Percentiles rank a stretch among this genome's conserved stretches.
These are phyloP conservation scores for Crioceris asparagi DNA, from an alignment of 2,888 invertebrate species.

Conservation along the genomic window DNA sequence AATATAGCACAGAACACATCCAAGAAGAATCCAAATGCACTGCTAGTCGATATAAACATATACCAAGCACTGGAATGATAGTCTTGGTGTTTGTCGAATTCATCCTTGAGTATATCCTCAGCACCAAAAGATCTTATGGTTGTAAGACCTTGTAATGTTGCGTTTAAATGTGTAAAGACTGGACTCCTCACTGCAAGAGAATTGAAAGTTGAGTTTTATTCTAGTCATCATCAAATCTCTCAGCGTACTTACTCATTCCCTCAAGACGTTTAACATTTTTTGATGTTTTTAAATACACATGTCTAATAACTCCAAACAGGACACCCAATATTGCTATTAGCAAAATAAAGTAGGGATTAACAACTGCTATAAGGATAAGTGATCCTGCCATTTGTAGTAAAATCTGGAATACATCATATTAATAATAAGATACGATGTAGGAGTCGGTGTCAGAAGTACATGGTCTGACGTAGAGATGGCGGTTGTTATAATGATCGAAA, in stretches of 20 bases:
- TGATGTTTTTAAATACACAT: slow-evolving; percentile 56
- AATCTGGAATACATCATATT: slow-evolving; percentile 37
- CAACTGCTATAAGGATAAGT: slow-evolving; percentile 43
- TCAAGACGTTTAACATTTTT: slow-evolving; percentile 59
- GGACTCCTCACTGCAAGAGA: slow-evolving; percentile 62
- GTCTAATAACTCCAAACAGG: slow-evolving; percentile 51
- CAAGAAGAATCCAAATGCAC: slow-evolving; percentile 55
- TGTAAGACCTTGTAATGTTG: slow-evolving; percentile 66
- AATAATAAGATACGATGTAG: too few species aligned
- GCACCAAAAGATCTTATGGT: slow-evolving; percentile 70
- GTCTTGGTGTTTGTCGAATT: slow-evolving; percentile 49
- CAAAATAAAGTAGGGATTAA: slow-evolving; percentile 42
- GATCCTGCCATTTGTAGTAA: slow-evolving; percentile 41
- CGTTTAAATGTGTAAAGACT: slow-evolving; percentile 71
- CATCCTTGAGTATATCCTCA: slow-evolving; percentile 48
- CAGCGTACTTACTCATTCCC: slow-evolving; percentile 49
- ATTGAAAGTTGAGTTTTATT: slow-evolving; percentile 1
- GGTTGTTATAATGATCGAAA: too few species aligned
- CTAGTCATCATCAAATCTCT: background rate
- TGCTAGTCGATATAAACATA: slow-evolving; percentile 52
- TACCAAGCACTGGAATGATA: slow-evolving; percentile 57
- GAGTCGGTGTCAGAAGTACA: too few species aligned
- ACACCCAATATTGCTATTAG: slow-evolving; percentile 44
- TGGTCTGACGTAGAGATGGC: too few species aligned
- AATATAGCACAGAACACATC: slow-evolving; percentile 55